Percentiles rank a stretch among this genome's conserved stretches.
Conservation (phyloP, 1,140 invertebrate species). For the Heliconius melpomene region DNA sequence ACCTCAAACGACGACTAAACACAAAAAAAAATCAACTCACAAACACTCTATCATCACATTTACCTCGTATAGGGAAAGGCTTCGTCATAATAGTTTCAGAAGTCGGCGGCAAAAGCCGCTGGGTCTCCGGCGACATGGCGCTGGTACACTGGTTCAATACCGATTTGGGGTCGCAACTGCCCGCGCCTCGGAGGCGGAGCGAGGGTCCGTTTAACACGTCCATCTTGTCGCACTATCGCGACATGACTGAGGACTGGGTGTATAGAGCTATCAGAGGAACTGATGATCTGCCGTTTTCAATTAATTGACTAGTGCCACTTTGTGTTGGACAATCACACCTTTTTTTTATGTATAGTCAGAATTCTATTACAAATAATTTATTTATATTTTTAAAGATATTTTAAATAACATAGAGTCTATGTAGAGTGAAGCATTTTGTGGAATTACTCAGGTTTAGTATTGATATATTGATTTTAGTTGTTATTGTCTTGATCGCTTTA, state of each 20-base stretch:
- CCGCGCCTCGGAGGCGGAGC: conserved; percentile 82
- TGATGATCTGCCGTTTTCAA: neutral
- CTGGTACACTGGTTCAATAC: conserved; percentile 82
- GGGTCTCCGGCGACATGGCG: conserved; percentile 66
- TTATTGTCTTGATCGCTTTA: neutral
- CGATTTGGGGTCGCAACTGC: conserved; percentile 75
- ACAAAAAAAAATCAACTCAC: neutral
- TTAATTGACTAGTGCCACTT: neutral
- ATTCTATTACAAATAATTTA: neutral
- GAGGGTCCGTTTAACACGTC: conserved; percentile 80
- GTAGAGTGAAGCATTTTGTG: neutral
- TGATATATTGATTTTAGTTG: conserved; percentile 8
- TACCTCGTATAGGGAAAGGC: conserved; percentile 91
- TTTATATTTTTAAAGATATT: neutral
- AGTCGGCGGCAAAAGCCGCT: conserved; percentile 85
- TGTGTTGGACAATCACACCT: neutral
- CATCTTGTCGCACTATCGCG: conserved; percentile 66
- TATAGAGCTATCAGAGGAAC: neutral
- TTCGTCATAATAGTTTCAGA: conserved; percentile 92
- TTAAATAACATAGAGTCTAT: neutral
- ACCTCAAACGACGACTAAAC: neutral
- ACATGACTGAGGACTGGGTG: conserved; percentile 62
- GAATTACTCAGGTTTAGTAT: neutral
- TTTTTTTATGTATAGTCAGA: neutral
- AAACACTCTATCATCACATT: conserved; percentile 45